A percentile compares a stretch with the other conserved stretches of the same genome.
Conservation (phyloP, 1,140 invertebrate species). For the Brachionus paranguensis region DNA sequence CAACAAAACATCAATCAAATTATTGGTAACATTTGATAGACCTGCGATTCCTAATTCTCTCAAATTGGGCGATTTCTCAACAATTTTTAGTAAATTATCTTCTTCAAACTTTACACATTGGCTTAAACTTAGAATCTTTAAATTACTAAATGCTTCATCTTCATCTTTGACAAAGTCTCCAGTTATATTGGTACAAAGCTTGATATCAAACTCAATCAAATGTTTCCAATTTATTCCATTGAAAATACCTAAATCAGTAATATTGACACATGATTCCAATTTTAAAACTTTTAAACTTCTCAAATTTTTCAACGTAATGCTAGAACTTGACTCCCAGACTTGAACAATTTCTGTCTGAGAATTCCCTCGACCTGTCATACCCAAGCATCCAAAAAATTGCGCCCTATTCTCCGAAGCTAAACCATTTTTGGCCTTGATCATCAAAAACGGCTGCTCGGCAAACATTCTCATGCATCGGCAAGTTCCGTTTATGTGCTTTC, state of each 20-base stretch:
- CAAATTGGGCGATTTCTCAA: conserved; percentile 1
- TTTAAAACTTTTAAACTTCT: not conserved
- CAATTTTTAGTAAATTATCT: not conserved
- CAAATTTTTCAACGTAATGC: not conserved
- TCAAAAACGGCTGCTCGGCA: conserved; percentile 18
- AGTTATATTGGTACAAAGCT: conserved; percentile 4
- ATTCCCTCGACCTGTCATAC: not conserved
- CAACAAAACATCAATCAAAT: not conserved
- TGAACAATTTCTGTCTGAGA: not conserved
- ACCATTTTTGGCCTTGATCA: conserved; percentile 19
- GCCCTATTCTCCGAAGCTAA: not conserved
- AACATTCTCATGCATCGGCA: not conserved
- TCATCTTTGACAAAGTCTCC: conserved; percentile 34
- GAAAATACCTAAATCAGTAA: conserved; percentile 21
- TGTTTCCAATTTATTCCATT: conserved; percentile 24
- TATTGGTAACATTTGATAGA: not conserved
- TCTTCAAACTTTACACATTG: conserved; percentile 24
- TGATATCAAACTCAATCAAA: conserved; percentile 11
- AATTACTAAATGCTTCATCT: not conserved
- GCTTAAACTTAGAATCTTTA: not conserved
- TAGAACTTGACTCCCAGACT: not conserved
- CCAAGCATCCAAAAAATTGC: not conserved
- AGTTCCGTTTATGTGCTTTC: conserved; percentile 16
- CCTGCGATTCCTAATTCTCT: not conserved
- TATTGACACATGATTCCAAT: conserved; percentile 13